Conservation (phyloP, 2,888 invertebrate species). For the Clepsis dumicolana region DNA sequence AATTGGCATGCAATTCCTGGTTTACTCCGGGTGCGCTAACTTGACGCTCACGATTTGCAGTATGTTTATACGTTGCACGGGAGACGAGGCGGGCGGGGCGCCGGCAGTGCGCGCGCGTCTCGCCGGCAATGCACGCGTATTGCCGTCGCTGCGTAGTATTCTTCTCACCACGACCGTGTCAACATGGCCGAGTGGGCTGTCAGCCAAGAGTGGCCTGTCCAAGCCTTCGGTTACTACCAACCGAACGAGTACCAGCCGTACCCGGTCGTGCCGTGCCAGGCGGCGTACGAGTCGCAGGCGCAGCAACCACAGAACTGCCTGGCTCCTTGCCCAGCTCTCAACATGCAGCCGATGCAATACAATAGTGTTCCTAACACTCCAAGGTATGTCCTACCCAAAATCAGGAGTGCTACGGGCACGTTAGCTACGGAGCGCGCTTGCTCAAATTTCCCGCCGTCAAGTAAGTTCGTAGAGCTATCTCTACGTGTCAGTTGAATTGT, state of each 20-base stretch:
- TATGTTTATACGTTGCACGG: conserved; percentile 75
- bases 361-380: conserved; percentile 26
- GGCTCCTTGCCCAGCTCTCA: conserved; percentile 45
- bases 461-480: not conserved
- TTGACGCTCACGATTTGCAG: conserved; percentile 52
- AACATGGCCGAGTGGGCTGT: conserved; percentile 68
- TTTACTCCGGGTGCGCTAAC: not conserved
- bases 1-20: not conserved
- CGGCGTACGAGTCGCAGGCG: conserved; percentile 46
- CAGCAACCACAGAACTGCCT: conserved; percentile 48
- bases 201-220: conserved; percentile 58
- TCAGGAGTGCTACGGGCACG: not conserved
- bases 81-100: conserved; percentile 60
- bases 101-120: conserved; percentile 72
- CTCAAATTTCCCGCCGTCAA: conserved; percentile 2
- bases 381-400: conserved; percentile 45
- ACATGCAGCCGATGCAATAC: conserved; percentile 38
- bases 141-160: conserved; percentile 58
- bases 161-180: conserved; percentile 46
- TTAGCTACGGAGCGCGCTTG: not conserved
- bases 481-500: not conserved
- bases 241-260: conserved; percentile 50
- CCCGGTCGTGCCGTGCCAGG: conserved; percentile 45
- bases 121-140: conserved; percentile 70
- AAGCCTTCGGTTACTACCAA: conserved; percentile 52